Evolutionary conservation across 2,113 vertebrate species (phyloP), one percentile per base, ranked within the genome.

Genomic region (Cairina moschata): DNA sequence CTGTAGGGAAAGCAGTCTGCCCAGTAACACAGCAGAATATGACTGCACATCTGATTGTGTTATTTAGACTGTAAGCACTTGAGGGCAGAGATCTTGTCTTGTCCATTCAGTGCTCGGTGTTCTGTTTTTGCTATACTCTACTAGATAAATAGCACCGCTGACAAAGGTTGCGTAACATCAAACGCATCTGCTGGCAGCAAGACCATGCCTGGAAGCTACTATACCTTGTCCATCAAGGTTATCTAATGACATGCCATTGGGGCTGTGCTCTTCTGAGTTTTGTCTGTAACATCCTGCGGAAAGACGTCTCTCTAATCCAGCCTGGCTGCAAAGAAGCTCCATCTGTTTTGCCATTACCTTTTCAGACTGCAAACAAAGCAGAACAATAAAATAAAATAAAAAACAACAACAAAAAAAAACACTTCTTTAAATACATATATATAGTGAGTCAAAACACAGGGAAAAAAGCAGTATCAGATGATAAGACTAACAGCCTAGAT

Each of bases 281-380:
- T 98, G 98, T 90, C 98, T 98, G 73, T 98, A 97, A 66, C 99
- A 98, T 8, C 98, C 98, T 1, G 98, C 88, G 9, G 98, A 98
- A 83, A 99, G 98, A 78, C 98, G 98, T 95, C 99, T 98, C 97
- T 99, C 99, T 87, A 98, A 98, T 5, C 98, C 98, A 46, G 99
- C 98, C 73, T 98, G 98, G 72, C 98, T 98, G 92, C 99, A 99
- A 56, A 99, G 98, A 92, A 99, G 98, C 97, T 99, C 99, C 98
- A 99, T 99, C 98, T 99, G 99, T 96, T 98, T 98, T 72, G 98
- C 98, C 95, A 99, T 97, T 93, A 99, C 98, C 96, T 99, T 98
- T 97, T 99, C 99, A 28, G 99, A 97, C 98, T 99, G 98, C 96
- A 98, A 97, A 97, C 91, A 95, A 97, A 97, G 78, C 42, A 95